Conservation (phyloP, 2,888 invertebrate species). For the Agonopterix heracliana region DNA sequence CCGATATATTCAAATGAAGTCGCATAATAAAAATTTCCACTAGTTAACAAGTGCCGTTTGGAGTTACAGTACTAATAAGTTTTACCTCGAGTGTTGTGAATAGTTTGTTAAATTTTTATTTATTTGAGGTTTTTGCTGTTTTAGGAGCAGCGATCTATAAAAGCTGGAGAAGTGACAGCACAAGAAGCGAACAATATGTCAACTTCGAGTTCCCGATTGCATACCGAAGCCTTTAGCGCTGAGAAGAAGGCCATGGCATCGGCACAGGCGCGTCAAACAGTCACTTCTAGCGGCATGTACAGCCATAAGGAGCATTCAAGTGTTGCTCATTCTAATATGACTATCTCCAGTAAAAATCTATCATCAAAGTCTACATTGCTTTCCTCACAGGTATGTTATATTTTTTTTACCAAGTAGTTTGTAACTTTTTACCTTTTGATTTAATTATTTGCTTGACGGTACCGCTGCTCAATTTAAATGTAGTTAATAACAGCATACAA, state of each 20-base stretch:
- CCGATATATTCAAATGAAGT: conserved; percentile 1
- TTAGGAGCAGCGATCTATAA: conserved; percentile 89
- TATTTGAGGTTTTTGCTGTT: conserved; percentile 21
- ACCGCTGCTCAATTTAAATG: too few relatives aligned
- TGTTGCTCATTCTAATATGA: conserved; percentile 88
- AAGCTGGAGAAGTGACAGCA: conserved; percentile 88
- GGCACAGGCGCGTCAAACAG: conserved; percentile 86
- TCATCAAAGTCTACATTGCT: conserved; percentile 79
- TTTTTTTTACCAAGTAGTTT: not conserved
- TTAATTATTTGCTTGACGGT: too few relatives aligned
- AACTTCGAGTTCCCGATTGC: conserved; percentile 88
- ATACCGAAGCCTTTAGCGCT: conserved; percentile 90
- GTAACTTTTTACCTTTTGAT: too few relatives aligned
- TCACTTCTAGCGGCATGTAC: conserved; percentile 86
- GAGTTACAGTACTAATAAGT: conserved; percentile 1
- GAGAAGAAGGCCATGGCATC: conserved; percentile 86
- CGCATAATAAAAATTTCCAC: not conserved
- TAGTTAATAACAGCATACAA: too few relatives aligned
- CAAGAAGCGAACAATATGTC: conserved; percentile 91
- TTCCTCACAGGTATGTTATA: conserved; percentile 60
- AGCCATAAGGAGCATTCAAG: conserved; percentile 82
- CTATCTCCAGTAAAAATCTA: conserved; percentile 84
- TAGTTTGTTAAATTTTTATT: not conserved
- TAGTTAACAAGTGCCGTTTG: not conserved
- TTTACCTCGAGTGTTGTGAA: conserved; percentile 1